Evolutionary conservation across 2,113 vertebrate species (phyloP).

Genomic region (Glareola pratincola): DNA sequence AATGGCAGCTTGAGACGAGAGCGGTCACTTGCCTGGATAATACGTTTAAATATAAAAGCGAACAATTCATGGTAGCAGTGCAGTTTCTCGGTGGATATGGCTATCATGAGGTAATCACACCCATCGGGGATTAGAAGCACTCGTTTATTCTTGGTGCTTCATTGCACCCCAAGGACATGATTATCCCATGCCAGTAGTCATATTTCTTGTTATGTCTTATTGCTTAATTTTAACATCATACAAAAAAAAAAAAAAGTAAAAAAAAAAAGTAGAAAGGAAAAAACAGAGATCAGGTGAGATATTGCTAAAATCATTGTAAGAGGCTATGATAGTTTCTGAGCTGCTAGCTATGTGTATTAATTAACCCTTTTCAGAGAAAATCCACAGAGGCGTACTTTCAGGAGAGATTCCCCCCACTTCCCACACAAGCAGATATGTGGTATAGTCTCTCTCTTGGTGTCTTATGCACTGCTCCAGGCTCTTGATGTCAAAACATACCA

Average conservation of each 20-base stretch:
- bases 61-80: background rate
- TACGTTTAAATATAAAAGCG: background rate
- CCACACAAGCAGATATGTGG: background rate
- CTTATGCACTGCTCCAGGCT: conserved; percentile 32
- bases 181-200: conserved; percentile 36
- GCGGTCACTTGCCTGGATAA: background rate
- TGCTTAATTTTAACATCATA: conserved; percentile 22
- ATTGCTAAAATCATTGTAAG: background rate
- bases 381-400: background rate
- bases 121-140: background rate
- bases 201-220: conserved; percentile 24
- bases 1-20: background rate
- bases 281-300: background rate
- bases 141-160: conserved; percentile 33
- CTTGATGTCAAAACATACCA: conserved; percentile 67
- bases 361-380: conserved; percentile 56
- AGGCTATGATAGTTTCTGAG: background rate
- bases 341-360: conserved; percentile 49
- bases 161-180: conserved; percentile 46
- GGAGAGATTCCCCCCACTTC: background rate
- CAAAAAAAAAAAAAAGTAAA: background rate
- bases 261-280: no score
- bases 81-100: background rate
- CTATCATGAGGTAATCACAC: background rate
- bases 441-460: conserved; percentile 43